Conservation (phyloP, 2,888 invertebrate species). For the Heliconius hortense region DNA sequence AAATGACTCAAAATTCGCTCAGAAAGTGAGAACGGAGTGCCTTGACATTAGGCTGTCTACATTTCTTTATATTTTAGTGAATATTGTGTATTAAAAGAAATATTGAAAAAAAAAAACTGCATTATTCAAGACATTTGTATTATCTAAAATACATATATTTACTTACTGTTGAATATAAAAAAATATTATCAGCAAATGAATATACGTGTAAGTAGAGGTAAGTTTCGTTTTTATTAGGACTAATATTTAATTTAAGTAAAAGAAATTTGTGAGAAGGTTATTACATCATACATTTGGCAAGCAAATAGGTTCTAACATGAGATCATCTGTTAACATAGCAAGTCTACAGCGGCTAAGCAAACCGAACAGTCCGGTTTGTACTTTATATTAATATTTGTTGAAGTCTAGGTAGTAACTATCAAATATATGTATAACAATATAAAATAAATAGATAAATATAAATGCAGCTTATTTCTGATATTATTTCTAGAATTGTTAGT, state of each 20-base stretch:
- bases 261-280: slow-evolving; percentile 2
- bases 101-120: no score
- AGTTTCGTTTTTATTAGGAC: background rate
- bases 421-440: background rate
- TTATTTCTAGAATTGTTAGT: background rate
- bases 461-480: background rate
- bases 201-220: background rate
- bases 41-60: background rate
- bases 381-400: slow-evolving; percentile 6
- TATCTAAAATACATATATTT: background rate
- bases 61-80: no score
- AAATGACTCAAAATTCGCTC: background rate
- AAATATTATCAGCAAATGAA: background rate
- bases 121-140: no score
- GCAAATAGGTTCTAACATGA: slow-evolving; percentile 17
- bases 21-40: background rate
- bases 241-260: slow-evolving; percentile 9
- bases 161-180: background rate
- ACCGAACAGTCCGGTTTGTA: slow-evolving; percentile 10
- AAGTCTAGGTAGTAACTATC: background rate
- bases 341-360: slow-evolving; percentile 14
- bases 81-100: no score
- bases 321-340: slow-evolving; percentile 22
- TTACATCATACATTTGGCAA: slow-evolving; percentile 20
- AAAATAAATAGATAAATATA: background rate